Percentiles rank a stretch among this genome's conserved stretches.
Conservation (phyloP, 1,140 invertebrate genomes). For the Lineus longissimus region DNA sequence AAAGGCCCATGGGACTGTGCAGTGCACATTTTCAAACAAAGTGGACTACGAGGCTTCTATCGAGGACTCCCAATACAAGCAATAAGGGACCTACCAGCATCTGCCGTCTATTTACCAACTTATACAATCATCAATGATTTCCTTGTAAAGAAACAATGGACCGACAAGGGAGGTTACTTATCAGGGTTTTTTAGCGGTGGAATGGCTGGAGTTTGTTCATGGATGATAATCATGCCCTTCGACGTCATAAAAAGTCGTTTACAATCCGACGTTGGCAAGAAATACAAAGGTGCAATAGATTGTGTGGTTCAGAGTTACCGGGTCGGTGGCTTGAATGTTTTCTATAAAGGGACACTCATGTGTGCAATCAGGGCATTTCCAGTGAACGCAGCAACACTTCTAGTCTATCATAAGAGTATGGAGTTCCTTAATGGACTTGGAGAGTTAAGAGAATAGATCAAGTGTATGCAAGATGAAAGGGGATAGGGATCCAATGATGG, state of each 20-base stretch:
- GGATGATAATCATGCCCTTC: constrained; percentile 79
- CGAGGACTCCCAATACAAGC: not conserved
- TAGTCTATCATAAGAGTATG: constrained; percentile 13
- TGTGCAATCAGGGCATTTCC: constrained; percentile 14
- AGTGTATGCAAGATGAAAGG: too few species aligned
- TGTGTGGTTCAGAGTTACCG: not conserved
- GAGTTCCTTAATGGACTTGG: constrained; percentile 2
- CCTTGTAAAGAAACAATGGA: not conserved
- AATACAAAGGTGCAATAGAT: constrained; percentile 1
- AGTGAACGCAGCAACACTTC: constrained; percentile 15
- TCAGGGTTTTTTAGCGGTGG: constrained; percentile 69
- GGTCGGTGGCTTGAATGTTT: not conserved
- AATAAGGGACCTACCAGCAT: not conserved
- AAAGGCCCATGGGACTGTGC: constrained; percentile 1
- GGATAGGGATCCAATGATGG: too few species aligned
- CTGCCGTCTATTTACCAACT: not conserved
- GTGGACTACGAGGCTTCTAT: not conserved
- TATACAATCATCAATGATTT: not conserved
- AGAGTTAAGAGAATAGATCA: not conserved
- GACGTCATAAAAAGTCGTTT: constrained; percentile 86
- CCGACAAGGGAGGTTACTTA: constrained; percentile 14
- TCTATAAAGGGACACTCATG: not conserved
- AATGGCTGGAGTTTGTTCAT: constrained; percentile 74
- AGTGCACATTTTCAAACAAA: not conserved
- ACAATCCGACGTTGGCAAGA: constrained; percentile 64